Base-by-base conservation (phyloP, 92 coral and sea anemone species). In the Zoanthus sociatus region DNA sequence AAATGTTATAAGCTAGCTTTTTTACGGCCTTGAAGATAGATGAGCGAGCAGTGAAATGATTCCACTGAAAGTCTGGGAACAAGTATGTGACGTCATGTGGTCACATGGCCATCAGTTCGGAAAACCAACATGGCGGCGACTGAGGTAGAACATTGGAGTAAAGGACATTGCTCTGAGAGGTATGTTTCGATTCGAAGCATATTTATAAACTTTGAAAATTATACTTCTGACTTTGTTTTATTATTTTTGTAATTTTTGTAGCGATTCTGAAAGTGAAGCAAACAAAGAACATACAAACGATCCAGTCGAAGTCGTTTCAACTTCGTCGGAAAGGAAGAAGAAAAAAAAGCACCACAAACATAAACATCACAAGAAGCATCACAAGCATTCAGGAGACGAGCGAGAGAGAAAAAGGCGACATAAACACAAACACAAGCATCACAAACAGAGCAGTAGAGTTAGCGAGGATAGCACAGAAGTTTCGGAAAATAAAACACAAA, bases 281-380 rank as follows among this genome's bases (percentile, higher is more conserved):
- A 60, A 33, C 75, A 75, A 71, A 85, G 73, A 78, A 68, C 26
- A 55, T 21, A 21, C 44, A 73, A 26, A 60, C 73, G 82, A 6
- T 86, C 5, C 74, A 31, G 74, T 78, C 88, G 26, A 81, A 32
- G 74, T 81, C 14, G 66, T 44, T 66, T 66, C 85, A 81, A 89
- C 31, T 14, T 42, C 77, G 33, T 58, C 68, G 56, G 94, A 90
- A 14, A 95, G 90, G 87, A 79, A 86, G 31, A 92, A 92, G 61
- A 90, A 89, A 83, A 96, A 89, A 83, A 96, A 96, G 89, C 93
- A 96, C 75, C 92, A 94, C 68, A 92, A 94, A 55, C 79, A 76
- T n/a, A 84, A 89, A 10, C 90, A 89, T 72, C 87, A 81, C 44
- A 93, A 89, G 87, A 94, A 94, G 73, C 95, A 94, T 79, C 91